Conservation (phyloP, 2,888 invertebrate genomes). For the Hyles lineata region DNA sequence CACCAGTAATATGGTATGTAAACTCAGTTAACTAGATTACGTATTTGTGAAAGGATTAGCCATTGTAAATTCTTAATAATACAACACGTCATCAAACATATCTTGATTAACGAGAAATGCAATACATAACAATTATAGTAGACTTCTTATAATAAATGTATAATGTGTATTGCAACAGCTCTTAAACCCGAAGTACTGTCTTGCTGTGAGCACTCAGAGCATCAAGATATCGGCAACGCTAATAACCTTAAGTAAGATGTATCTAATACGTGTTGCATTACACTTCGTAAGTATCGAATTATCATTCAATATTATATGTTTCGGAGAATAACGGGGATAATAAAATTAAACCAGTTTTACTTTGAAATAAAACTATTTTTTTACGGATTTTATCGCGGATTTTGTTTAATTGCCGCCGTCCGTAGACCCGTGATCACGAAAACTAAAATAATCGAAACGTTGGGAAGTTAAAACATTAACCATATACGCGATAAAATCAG, state of each 20-base stretch:
- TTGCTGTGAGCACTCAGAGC: neutral
- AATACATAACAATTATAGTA: conserved; percentile 4
- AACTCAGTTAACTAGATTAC: neutral
- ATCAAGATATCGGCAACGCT: neutral
- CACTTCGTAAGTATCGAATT: neutral
- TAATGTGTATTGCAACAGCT: neutral
- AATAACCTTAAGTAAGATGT: neutral
- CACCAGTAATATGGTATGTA: neutral
- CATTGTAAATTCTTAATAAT: neutral
- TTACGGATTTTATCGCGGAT: too few relatives aligned
- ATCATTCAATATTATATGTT: too few relatives aligned
- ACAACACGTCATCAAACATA: neutral
- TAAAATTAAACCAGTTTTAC: too few relatives aligned
- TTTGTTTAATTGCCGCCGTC: too few relatives aligned
- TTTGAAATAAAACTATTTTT: too few relatives aligned
- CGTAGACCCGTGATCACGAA: too few relatives aligned
- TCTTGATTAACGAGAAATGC: neutral
- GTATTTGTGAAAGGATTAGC: conserved; percentile 7
- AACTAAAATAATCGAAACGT: too few relatives aligned
- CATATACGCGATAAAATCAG: too few relatives aligned
- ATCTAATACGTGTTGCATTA: neutral
- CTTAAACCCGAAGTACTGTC: neutral
- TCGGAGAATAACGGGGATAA: too few relatives aligned
- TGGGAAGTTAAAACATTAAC: too few relatives aligned
- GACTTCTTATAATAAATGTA: neutral